Evolutionary conservation across 2,888 invertebrate genomes (phyloP), one percentile per base, ranked within the genome.

Genomic region (Mythimna albipuncta): DNA sequence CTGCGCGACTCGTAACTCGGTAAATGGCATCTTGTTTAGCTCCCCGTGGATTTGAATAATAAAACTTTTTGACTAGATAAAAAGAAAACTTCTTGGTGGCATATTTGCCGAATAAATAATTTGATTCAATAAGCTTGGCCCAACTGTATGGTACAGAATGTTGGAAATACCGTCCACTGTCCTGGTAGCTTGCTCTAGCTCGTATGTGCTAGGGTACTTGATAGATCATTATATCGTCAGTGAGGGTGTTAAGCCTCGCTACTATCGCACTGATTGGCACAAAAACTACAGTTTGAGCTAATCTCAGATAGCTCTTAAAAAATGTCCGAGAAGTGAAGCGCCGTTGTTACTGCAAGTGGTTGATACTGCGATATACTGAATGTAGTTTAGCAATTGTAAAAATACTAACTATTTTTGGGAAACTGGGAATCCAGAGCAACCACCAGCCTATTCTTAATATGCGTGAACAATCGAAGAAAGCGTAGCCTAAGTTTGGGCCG

Each of bases 21-120:
- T 86, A 84, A 86, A 81, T 77, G 80, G 64, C 86, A 69, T 82
- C 81, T 85, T 82, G 82, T 86, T 87, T 82, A 76, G 79, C 76
- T 77, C 79, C 70, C 79, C 41, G 74, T 67, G 79, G 77, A 84
- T 84, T 81, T 83, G 75, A 86, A 86, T 84, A 84, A 86, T 82
- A 85, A 77, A 83, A 82, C 81, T 82, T 87, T 80, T 75, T 65
- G 68, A 74, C 65, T 74, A 55, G 13, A 71, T 76, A 64, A 81
- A 79, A 82, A 77, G 69, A 75, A 77, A 75, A 65, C 70, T 75
- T 52, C 16, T 61, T 38, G 44, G 64, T 64, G 69, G 69, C 66
- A 74, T 76, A 76, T 81, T 83, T 77, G 47, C 72, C 74, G 73
- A 81, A 83, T 79, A 77, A 85, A 81, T 80, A 61, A 80, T 75